phyloP scores from a whole-genome alignment of 2,113 vertebrate genomes.

The Callaeas wilsoni region DNA sequence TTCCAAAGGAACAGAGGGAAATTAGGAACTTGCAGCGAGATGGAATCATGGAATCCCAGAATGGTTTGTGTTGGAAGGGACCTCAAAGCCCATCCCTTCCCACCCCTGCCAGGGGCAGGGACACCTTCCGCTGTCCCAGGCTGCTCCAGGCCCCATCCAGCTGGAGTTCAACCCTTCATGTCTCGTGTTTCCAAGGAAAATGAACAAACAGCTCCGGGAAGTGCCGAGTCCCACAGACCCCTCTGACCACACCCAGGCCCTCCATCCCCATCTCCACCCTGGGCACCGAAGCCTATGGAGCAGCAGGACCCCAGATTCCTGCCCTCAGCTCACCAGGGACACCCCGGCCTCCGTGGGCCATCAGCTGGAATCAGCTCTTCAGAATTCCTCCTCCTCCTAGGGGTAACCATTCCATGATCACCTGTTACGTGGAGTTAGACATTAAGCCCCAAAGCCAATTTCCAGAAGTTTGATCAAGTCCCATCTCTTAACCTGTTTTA shows the following conservation, averaged over 20 bases:
- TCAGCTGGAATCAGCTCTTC: background rate
- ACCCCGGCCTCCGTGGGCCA: accelerated
- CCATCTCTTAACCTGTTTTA: background rate
- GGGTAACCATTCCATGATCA: accelerated
- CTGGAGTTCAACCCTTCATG: background rate
- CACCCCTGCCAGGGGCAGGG: background rate
- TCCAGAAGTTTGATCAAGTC: background rate
- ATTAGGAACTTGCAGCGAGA: accelerated
- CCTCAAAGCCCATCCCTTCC: background rate
- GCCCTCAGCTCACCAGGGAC: background rate
- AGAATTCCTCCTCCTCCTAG: background rate
- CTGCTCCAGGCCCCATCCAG: accelerated
- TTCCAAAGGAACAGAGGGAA: background rate
- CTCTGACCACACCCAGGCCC: background rate
- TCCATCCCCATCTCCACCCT: accelerated
- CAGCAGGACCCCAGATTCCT: background rate
- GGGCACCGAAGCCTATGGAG: background rate
- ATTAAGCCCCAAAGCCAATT: background rate
- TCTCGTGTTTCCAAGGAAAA: background rate
- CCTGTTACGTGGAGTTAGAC: too few relatives aligned
- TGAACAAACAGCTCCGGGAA: too few relatives aligned
- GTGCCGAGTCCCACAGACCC: too few relatives aligned
- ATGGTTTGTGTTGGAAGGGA: background rate
- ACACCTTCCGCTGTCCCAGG: accelerated
- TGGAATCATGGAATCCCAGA: background rate